Evolutionary conservation across 2,888 invertebrate species (phyloP).

Genomic region (Itoplectis maculator): DNA sequence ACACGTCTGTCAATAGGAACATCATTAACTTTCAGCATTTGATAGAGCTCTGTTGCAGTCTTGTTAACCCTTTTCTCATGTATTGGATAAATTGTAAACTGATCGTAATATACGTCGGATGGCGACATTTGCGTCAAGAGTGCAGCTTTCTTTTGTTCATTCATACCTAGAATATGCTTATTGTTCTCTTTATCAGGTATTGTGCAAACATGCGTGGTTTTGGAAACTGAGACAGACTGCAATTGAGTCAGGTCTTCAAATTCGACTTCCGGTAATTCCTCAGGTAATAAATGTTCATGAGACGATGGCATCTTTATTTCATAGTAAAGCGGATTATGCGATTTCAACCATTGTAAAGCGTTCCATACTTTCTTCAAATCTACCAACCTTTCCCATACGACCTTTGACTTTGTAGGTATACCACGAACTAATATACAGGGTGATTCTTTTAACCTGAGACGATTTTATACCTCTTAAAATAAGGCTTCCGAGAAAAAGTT

Average conservation of each 20-base stretch:
- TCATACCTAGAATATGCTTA: neutral
- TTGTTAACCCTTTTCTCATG: slow-evolving; percentile 65
- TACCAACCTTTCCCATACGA: slow-evolving; percentile 76
- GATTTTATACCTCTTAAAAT: too few relatives aligned
- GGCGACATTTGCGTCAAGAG: slow-evolving; percentile 63
- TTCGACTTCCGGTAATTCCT: slow-evolving; percentile 10
- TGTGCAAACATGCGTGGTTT: neutral
- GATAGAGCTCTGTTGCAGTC: slow-evolving; percentile 69
- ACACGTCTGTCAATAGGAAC: slow-evolving; percentile 25
- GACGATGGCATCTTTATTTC: slow-evolving; percentile 71
- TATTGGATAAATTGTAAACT: slow-evolving; percentile 68
- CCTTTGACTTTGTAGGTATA: slow-evolving; percentile 74
- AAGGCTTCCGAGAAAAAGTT: too few relatives aligned
- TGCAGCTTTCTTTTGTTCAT: slow-evolving; percentile 5
- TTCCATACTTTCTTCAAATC: slow-evolving; percentile 75
- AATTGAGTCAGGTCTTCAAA: slow-evolving; percentile 12
- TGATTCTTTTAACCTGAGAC: too few relatives aligned
- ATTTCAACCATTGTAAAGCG: slow-evolving; percentile 75
- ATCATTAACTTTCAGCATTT: slow-evolving; percentile 71
- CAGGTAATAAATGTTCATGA: slow-evolving; percentile 35
- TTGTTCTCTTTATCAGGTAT: neutral
- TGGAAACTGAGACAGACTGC: neutral
- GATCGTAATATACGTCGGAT: slow-evolving; percentile 61
- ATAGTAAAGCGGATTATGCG: slow-evolving; percentile 73
- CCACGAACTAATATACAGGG: slow-evolving; percentile 77